Percentiles rank a stretch among this genome's conserved stretches.
phyloP scores from a whole-genome alignment of 2,888 invertebrate genomes.

The Drosophila phalerata region DNA sequence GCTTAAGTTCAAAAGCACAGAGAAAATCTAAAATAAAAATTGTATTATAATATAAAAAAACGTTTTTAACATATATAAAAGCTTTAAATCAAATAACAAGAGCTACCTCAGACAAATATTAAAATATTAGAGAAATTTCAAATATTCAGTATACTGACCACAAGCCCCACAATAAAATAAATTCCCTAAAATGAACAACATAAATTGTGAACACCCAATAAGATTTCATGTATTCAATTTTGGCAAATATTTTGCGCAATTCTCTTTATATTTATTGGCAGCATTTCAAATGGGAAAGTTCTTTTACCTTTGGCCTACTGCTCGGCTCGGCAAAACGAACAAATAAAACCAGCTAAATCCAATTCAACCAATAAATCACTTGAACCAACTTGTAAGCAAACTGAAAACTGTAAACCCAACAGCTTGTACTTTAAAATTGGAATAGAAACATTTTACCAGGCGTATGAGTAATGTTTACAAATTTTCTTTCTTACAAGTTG shows the following conservation, averaged over 20 bases:
- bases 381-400: conserved; percentile 52
- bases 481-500: conserved; percentile 15
- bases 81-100: neutral
- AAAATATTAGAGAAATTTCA: too few species aligned
- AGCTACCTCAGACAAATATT: neutral
- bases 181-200: neutral
- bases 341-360: conserved; percentile 56
- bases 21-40: neutral
- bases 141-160: neutral
- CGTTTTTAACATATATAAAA: too few species aligned
- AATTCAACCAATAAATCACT: conserved; percentile 58
- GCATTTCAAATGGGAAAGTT: conserved; percentile 69
- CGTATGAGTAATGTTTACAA: conserved; percentile 46
- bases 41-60: too few species aligned
- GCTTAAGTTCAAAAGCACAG: conserved; percentile 5
- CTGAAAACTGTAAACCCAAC: conserved; percentile 31
- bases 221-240: conserved; percentile 23
- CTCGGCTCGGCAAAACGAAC: conserved; percentile 42
- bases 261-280: conserved; percentile 60
- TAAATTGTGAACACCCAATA: conserved; percentile 14
- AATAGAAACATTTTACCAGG: conserved; percentile 1
- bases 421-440: conserved; percentile 1
- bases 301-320: conserved; percentile 80
- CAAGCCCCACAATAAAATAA: neutral
- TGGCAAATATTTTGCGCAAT: conserved; percentile 42